phyloP scores from a whole-genome alignment of 2,113 vertebrate species.

The Lepus timidus region DNA sequence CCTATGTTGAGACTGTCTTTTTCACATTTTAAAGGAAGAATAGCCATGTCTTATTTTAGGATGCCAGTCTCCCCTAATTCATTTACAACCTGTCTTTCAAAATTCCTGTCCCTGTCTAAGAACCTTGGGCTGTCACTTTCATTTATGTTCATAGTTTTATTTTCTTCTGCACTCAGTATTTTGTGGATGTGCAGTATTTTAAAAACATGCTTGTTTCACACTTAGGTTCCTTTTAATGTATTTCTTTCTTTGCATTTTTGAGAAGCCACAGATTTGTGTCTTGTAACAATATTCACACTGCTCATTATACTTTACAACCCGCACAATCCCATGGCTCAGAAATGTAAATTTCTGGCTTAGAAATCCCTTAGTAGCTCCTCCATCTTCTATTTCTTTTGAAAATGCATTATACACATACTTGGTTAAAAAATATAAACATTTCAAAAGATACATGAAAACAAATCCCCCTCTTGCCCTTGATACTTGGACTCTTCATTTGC shows the following conservation, averaged over 20 bases:
- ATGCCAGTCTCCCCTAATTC: not conserved
- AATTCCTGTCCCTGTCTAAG: not conserved
- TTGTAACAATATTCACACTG: not conserved
- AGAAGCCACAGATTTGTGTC: not conserved
- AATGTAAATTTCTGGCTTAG: not conserved
- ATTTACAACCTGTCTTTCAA: not conserved
- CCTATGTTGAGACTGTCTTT: not conserved
- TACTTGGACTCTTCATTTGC: not conserved
- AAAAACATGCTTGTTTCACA: not conserved
- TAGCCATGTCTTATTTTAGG: not conserved
- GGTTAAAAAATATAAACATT: conserved; percentile 8
- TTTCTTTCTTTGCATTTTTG: not conserved
- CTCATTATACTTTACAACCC: not conserved
- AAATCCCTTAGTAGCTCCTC: not conserved
- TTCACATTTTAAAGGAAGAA: not conserved
- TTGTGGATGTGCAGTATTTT: not conserved
- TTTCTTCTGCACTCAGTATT: conserved; percentile 1
- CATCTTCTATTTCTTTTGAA: not conserved
- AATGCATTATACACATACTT: not conserved
- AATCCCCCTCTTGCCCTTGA: not conserved
- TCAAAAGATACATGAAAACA: not conserved
- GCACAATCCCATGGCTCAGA: not conserved
- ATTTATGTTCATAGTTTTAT: not conserved
- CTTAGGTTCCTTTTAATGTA: not conserved
- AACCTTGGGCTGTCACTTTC: not conserved